Base-by-base conservation (phyloP, 2,113 vertebrate species). In the Oreochromis niloticus region DNA sequence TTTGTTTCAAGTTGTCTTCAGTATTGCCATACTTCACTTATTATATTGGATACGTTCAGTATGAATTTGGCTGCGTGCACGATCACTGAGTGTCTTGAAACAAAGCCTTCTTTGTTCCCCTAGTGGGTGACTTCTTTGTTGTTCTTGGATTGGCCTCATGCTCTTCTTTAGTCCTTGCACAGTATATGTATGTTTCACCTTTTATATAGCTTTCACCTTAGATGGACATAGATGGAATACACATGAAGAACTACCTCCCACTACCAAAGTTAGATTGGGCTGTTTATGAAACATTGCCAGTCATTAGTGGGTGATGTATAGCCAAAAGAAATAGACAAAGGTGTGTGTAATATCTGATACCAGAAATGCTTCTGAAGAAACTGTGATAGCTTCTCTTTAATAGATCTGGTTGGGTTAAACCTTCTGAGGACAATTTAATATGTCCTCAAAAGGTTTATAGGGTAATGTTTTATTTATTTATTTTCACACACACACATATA, bases 1-100 rank as follows among this genome's bases (percentile, higher is more conserved):
- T 84, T 85, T 54, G 78, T 90, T 95, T 83, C 86, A 91, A 86
- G 91, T 66, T 85, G 83, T 79, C 75, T 24, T 43, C 13, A 19
- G 59, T 22, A 14, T n/a, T 24, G 7, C 9, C 36, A 32, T 36
- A 55, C 9, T 4, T 88, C 17, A 10, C 12, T 41, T 1, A 7
- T 9, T 34, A 46, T 19, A 17, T 52, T 71, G 19, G 9, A 32
- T 30, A 7, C 9, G 13, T 46, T 9, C 19, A 32, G 3, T 27
- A 9, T 80, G 41, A 22, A 34, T 84, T 63, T 14, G 6, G 32
- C 52, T 32, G 19, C 6, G 1, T 48, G 75, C 13, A 36, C 9
- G 19, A 82, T 84, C 54, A 75, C 24, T 1, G 3, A 59, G 89
- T 85, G 88, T 48, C 91, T 93, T 91, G 89, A 88, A 90, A 90